Percentiles rank a stretch among this genome's conserved stretches.
These are phyloP conservation scores for Sciaenops ocellatus DNA, from an alignment of 2,797 vertebrate genomes.

Conservation along the genomic window DNA sequence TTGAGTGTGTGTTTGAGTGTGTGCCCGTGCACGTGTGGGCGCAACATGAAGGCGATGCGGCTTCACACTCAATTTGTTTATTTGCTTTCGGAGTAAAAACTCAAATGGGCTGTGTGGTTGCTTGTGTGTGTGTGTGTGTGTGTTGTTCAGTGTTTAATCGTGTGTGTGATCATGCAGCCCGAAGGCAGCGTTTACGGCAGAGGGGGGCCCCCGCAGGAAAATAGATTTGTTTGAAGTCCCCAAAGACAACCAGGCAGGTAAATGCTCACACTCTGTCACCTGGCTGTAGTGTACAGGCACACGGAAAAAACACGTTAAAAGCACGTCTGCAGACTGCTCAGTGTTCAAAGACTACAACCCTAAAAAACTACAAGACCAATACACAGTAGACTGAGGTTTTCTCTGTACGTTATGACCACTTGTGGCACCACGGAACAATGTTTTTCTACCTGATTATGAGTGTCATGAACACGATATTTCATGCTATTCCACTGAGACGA, in stretches of 20 bases:
- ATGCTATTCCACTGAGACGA: neutral
- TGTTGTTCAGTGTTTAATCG: conserved; percentile 40
- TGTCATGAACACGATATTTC: neutral
- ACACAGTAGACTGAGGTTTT: neutral
- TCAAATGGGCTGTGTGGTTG: conserved; percentile 53
- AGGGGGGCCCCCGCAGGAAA: neutral
- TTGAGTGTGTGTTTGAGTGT: no score
- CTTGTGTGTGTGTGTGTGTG: neutral
- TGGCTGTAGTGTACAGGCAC: neutral
- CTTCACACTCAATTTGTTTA: conserved; percentile 44
- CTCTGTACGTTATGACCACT: conserved; percentile 5
- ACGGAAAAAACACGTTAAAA: neutral
- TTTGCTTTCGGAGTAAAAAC: conserved; percentile 33
- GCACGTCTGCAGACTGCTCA: conserved; percentile 1
- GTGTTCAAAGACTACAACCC: conserved; percentile 18
- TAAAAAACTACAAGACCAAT: neutral
- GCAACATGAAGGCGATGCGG: conserved; percentile 1
- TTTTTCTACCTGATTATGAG: no score
- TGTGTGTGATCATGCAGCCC: conserved; percentile 43
- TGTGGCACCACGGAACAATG: neutral
- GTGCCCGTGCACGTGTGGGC: conserved; percentile 10
- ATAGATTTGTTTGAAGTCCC: conserved; percentile 31
- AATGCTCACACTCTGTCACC: conserved; percentile 15
- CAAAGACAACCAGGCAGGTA: conserved; percentile 34
- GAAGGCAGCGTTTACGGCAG: conserved; percentile 16